phyloP scores from a whole-genome alignment of 2,888 invertebrate species.

The Erebia palarica region DNA sequence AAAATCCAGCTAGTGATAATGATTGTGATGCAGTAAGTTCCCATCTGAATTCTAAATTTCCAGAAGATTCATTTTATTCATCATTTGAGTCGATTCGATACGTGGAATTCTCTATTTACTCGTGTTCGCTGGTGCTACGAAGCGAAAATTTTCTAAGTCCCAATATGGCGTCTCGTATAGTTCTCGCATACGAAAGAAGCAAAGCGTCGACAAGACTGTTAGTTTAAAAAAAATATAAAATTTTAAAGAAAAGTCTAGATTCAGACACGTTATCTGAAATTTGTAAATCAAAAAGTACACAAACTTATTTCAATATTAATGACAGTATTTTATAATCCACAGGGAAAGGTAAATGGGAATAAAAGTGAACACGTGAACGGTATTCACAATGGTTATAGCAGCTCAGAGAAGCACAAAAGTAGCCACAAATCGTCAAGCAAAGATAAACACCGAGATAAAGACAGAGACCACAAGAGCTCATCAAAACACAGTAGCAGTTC shows the following conservation, averaged over 20 bases:
- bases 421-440: constrained; percentile 87
- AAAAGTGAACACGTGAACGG: constrained; percentile 88
- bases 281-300: background rate
- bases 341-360: constrained; percentile 81
- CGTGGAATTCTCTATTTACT: constrained; percentile 65
- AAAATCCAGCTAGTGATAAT: constrained; percentile 83
- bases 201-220: constrained; percentile 63
- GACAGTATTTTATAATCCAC: constrained; percentile 45
- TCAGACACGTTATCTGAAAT: background rate
- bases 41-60: constrained; percentile 50
- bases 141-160: constrained; percentile 87
- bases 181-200: constrained; percentile 71
- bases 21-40: constrained; percentile 84
- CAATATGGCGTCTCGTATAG: constrained; percentile 93
- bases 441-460: constrained; percentile 87
- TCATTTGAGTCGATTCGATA: constrained; percentile 39
- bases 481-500: constrained; percentile 77
- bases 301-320: constrained; percentile 4
- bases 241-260: constrained; percentile 13
- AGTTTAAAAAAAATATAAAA: constrained; percentile 27
- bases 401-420: constrained; percentile 80
- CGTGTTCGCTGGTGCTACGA: constrained; percentile 73
- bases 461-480: constrained; percentile 83
- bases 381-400: constrained; percentile 88
- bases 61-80: constrained; percentile 42